phyloP scores from a whole-genome alignment of 2,797 vertebrate species.

The Gallinago stenura region DNA sequence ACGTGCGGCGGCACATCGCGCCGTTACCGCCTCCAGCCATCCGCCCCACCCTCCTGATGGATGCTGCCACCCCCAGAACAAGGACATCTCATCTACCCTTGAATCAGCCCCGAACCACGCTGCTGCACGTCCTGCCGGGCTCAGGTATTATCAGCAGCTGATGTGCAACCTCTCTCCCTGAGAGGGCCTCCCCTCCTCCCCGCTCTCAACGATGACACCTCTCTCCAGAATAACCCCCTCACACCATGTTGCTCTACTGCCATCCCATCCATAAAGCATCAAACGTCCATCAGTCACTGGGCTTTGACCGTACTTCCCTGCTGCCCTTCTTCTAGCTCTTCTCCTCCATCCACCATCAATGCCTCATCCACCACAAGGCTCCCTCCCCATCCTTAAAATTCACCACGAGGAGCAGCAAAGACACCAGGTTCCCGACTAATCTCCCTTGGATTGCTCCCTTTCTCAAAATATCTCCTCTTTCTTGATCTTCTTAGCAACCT shows the following conservation, averaged over 20 bases:
- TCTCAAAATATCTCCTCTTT: background rate
- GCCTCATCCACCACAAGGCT: background rate
- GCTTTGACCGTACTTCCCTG: background rate
- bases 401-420: background rate
- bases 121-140: background rate
- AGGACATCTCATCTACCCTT: constrained; percentile 2
- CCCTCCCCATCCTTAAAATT: background rate
- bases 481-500: background rate
- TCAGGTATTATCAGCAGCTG: background rate
- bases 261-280: background rate
- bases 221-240: background rate
- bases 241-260: background rate
- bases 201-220: background rate
- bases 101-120: background rate
- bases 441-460: background rate
- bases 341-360: background rate
- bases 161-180: background rate
- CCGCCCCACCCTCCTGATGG: constrained; percentile 13
- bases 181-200: background rate
- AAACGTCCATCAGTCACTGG: background rate
- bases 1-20: background rate
- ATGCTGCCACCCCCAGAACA: background rate
- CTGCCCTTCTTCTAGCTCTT: background rate
- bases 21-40: background rate
- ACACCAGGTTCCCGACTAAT: background rate